phyloP scores from a whole-genome alignment of 1,140 invertebrate species.

The Halotydeus destructor region DNA sequence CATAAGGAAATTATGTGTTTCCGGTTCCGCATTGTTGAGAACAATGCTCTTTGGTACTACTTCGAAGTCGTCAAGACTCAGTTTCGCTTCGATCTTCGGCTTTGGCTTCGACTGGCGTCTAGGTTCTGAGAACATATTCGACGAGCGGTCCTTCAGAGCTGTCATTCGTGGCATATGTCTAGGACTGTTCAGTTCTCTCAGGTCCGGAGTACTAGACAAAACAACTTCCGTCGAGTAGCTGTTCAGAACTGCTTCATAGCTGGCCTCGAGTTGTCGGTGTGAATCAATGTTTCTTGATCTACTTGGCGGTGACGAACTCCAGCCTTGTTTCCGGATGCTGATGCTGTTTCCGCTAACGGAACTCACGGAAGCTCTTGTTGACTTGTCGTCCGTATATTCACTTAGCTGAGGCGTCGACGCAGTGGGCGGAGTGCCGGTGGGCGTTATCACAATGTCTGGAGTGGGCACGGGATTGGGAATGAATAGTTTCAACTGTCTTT shows the following conservation, averaged over 20 bases:
- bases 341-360: constrained; percentile 38
- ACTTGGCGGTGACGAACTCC: constrained; percentile 35
- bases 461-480: too few species aligned
- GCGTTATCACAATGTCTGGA: too few species aligned
- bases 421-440: too few species aligned
- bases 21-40: constrained; percentile 14
- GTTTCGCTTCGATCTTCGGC: background rate
- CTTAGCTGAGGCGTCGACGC: too few species aligned
- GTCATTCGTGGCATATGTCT: background rate
- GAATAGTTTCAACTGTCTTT: too few species aligned
- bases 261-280: constrained; percentile 19
- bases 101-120: background rate
- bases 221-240: constrained; percentile 19
- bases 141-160: background rate
- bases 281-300: background rate
- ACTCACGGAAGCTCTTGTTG: constrained; percentile 15
- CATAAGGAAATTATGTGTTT: constrained; percentile 30
- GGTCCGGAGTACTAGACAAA: constrained; percentile 14
- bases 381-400: too few species aligned
- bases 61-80: constrained; percentile 17
- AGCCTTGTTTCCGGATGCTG: constrained; percentile 36
- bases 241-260: constrained; percentile 23
- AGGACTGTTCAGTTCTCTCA: constrained; percentile 6
- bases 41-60: constrained; percentile 18
- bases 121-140: background rate